Percentiles rank a stretch among this genome's conserved stretches.
Conservation (phyloP, 2,888 invertebrate genomes). For the Cryptophagus acutangulus region DNA sequence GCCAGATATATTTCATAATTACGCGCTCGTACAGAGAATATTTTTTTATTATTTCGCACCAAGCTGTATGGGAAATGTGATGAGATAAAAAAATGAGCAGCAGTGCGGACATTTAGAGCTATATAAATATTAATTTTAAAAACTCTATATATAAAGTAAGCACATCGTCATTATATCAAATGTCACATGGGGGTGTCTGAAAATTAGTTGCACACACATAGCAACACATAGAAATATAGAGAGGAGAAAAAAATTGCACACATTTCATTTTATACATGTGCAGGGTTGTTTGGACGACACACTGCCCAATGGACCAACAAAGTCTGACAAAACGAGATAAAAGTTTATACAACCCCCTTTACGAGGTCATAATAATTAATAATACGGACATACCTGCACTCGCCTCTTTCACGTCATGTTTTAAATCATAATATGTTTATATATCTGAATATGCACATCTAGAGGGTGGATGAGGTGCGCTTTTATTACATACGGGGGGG, state of each 20-base stretch:
- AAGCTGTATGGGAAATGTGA: too few species aligned
- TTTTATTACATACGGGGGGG: too few species aligned
- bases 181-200: conserved; percentile 32
- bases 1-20: too few species aligned
- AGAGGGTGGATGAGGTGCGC: too few species aligned
- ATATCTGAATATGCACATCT: too few species aligned
- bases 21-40: too few species aligned
- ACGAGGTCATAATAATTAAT: conserved; percentile 45
- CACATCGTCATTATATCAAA: conserved; percentile 35
- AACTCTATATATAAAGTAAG: conserved; percentile 28
- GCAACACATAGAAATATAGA: too few species aligned
- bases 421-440: conserved; percentile 46
- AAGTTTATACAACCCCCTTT: conserved; percentile 42
- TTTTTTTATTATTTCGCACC: too few species aligned
- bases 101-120: conserved; percentile 12
- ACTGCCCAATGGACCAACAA: conserved; percentile 35
- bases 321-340: conserved; percentile 43
- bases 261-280: conserved; percentile 33
- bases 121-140: conserved; percentile 33
- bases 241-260: conserved; percentile 32
- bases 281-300: conserved; percentile 26
- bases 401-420: conserved; percentile 32
- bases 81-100: too few species aligned
- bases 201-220: conserved; percentile 32
- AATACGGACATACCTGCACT: conserved; percentile 33